Percentiles rank a stretch among this genome's conserved stretches.
Evolutionary conservation across 2,113 vertebrate species (phyloP).

Genomic region (Trochalopteron elliotii): DNA sequence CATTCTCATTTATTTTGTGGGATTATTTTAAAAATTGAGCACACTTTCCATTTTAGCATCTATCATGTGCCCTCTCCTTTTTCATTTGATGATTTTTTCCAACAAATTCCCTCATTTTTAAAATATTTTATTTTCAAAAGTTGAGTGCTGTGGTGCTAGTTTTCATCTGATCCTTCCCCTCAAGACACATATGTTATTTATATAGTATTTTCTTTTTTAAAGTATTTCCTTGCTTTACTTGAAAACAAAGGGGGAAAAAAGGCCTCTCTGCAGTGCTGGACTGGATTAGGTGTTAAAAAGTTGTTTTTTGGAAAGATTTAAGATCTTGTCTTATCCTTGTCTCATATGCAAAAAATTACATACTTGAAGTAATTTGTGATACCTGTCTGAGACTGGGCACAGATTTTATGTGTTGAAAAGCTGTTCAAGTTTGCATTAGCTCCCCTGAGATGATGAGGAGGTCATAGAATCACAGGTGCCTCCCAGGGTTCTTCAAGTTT

Average conservation of each 20-base stretch:
- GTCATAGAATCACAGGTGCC: neutral
- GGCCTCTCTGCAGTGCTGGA: neutral
- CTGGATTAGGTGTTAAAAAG: neutral
- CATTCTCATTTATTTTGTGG: neutral
- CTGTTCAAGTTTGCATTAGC: neutral
- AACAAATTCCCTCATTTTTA: neutral
- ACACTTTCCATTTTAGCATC: neutral
- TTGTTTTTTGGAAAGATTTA: rapidly evolving
- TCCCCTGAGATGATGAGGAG: neutral
- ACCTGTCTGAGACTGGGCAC: neutral
- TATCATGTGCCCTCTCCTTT: neutral
- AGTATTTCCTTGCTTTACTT: neutral
- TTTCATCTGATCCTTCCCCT: neutral
- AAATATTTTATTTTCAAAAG: neutral
- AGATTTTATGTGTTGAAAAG: neutral
- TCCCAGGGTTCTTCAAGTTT: neutral
- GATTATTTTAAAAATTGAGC: neutral
- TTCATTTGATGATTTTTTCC: neutral
- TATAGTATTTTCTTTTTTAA: neutral
- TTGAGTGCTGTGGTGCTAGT: neutral
- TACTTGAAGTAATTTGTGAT: neutral
- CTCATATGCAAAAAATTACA: neutral
- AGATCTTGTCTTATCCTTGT: neutral
- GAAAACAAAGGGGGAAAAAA: neutral
- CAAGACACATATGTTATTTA: neutral